phyloP scores from a whole-genome alignment of 2,888 invertebrate genomes.

The Kuschelorhynchus macadamiae region DNA sequence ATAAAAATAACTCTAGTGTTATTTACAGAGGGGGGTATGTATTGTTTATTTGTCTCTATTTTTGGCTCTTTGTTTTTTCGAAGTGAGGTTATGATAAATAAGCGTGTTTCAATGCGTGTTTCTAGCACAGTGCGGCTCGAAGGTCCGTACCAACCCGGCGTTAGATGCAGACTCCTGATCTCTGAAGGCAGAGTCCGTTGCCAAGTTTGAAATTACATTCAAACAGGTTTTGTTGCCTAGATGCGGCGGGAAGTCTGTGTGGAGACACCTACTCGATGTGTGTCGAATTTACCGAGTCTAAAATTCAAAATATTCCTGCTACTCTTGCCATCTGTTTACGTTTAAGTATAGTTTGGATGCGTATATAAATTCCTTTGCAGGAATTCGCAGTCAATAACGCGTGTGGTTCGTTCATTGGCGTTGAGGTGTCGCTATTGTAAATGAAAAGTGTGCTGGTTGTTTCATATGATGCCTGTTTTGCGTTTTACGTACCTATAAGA shows the following conservation, averaged over 20 bases:
- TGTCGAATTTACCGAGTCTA: not conserved
- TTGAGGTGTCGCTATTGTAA: no score
- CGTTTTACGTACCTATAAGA: no score
- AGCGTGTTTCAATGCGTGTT: slow-evolving; percentile 36
- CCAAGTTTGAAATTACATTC: slow-evolving; percentile 34
- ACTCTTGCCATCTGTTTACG: no score
- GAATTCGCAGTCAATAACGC: no score
- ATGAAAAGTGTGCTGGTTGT: no score
- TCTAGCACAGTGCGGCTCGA: slow-evolving; percentile 22
- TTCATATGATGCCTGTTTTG: no score
- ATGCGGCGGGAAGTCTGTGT: slow-evolving; percentile 18
- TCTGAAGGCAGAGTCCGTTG: slow-evolving; percentile 23
- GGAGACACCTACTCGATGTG: slow-evolving; percentile 11
- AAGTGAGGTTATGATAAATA: slow-evolving; percentile 36
- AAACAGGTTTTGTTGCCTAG: slow-evolving; percentile 28
- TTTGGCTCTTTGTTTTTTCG: slow-evolving; percentile 27
- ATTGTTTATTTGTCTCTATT: slow-evolving; percentile 37
- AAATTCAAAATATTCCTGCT: not conserved
- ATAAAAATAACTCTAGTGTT: slow-evolving; percentile 34
- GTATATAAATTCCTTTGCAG: no score
- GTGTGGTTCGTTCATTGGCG: no score
- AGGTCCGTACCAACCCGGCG: slow-evolving; percentile 41
- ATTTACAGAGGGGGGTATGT: slow-evolving; percentile 26
- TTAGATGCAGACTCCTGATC: slow-evolving; percentile 27
- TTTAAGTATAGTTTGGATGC: no score